Conservation (phyloP, 1,140 invertebrate genomes). For the Berghia stephanieae region DNA sequence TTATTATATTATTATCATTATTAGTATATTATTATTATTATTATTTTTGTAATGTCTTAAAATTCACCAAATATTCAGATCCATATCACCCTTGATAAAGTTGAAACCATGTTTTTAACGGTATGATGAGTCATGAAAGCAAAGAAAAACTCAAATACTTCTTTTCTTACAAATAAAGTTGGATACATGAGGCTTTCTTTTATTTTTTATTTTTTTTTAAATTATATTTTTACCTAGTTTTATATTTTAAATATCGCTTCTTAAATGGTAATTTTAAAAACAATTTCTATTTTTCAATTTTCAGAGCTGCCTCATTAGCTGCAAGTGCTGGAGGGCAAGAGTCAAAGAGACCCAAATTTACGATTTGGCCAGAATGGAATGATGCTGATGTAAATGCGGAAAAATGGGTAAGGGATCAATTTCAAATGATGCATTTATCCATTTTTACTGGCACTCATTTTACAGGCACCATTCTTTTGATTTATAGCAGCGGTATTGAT, state of each 20-base stretch:
- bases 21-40: not conserved
- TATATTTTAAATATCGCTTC: not conserved
- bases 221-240: no score
- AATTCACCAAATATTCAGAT: not conserved
- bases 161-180: not conserved
- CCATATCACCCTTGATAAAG: not conserved
- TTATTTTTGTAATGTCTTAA: not conserved
- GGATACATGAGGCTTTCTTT: not conserved
- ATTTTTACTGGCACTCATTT: no score
- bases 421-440: no score
- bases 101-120: not conserved
- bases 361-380: constrained; percentile 67
- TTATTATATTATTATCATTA: not conserved
- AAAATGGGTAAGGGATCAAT: constrained; percentile 68
- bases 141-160: not conserved
- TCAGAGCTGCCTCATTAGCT: constrained; percentile 59
- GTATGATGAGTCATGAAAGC: not conserved
- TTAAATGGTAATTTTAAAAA: not conserved
- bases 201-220: not conserved
- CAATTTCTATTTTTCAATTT: constrained; percentile 38
- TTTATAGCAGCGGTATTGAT: no score
- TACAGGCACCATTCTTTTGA: no score
- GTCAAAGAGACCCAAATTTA: constrained; percentile 53
- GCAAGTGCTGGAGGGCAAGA: constrained; percentile 54
- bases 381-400: constrained; percentile 66